These are phyloP conservation scores for Salpingus planirostris DNA, from an alignment of 2,888 invertebrate species.

Conservation along the genomic window DNA sequence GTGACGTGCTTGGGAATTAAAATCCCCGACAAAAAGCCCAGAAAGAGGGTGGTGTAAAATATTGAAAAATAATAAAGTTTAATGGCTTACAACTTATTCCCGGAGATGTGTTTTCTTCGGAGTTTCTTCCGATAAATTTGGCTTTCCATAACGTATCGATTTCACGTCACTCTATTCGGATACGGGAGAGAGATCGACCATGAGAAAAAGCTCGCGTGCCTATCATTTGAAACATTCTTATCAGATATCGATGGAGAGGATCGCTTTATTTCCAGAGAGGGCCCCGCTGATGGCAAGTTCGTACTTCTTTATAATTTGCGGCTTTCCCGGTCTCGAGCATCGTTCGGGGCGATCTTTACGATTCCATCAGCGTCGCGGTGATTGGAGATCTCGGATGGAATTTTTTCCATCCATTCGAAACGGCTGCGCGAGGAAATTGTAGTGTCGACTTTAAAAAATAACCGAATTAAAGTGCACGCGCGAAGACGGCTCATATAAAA, in stretches of 20 bases:
- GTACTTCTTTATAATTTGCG: conserved; percentile 15
- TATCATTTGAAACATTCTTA: conserved; percentile 12
- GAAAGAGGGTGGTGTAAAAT: conserved; percentile 5
- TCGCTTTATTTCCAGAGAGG: conserved; percentile 12
- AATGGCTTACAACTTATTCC: conserved; percentile 1
- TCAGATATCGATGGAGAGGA: conserved; percentile 10
- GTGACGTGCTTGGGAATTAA: conserved; percentile 8
- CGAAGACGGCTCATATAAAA: too few relatives aligned
- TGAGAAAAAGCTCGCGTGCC: conserved; percentile 5
- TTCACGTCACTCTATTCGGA: conserved; percentile 10
- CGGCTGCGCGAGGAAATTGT: background rate
- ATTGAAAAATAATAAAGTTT: conserved; percentile 11
- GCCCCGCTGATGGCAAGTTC: conserved; percentile 8
- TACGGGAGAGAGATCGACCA: conserved; percentile 2
- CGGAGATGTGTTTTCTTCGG: conserved; percentile 2
- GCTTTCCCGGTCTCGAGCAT: conserved; percentile 12
- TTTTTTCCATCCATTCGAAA: conserved; percentile 6
- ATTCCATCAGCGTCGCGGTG: conserved; percentile 8
- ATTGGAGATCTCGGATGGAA: conserved; percentile 11
- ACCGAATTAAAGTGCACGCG: too few relatives aligned
- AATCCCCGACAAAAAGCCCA: conserved; percentile 2
- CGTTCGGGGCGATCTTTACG: conserved; percentile 7
- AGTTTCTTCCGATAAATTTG: conserved; percentile 2
- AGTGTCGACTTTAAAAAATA: too few relatives aligned
- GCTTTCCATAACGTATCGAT: conserved; percentile 8